A percentile compares a stretch with the other conserved stretches of the same genome.
Conservation (phyloP, 2,888 invertebrate genomes). For the Julus scandinavius region DNA sequence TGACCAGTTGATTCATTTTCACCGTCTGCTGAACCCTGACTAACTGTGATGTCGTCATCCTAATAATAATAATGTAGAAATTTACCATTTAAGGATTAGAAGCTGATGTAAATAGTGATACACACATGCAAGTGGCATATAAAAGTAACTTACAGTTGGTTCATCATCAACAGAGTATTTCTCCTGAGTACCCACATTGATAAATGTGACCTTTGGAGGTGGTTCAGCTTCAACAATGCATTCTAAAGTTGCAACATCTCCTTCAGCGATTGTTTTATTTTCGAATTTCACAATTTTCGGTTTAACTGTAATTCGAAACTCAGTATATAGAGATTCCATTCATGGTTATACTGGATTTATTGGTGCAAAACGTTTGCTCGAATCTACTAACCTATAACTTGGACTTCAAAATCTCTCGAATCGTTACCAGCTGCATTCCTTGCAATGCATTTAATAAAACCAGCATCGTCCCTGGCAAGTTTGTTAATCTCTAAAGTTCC, state of each 20-base stretch:
- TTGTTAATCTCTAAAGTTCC: conserved; percentile 79
- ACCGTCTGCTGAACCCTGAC: background rate
- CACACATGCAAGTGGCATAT: background rate
- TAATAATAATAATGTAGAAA: background rate
- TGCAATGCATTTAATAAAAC: conserved; percentile 83
- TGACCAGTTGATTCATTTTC: background rate
- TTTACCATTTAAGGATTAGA: background rate
- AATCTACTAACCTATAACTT: conserved; percentile 57
- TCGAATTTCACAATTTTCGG: conserved; percentile 82
- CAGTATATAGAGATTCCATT: background rate
- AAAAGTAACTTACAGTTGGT: background rate
- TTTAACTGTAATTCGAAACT: conserved; percentile 73
- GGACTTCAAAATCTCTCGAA: conserved; percentile 68
- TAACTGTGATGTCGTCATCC: background rate
- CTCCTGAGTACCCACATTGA: conserved; percentile 47
- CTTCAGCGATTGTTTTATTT: conserved; percentile 77
- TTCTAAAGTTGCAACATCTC: conserved; percentile 74
- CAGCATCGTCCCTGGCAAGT: conserved; percentile 81
- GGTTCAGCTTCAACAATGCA: conserved; percentile 58
- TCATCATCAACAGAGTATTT: background rate
- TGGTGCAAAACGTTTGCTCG: background rate
- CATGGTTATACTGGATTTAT: background rate
- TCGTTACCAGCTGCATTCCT: conserved; percentile 79
- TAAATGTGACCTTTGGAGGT: conserved; percentile 48
- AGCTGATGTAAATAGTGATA: background rate